Evolutionary conservation across 2,888 invertebrate genomes (phyloP).

Genomic region (Drosophila planitibia): DNA sequence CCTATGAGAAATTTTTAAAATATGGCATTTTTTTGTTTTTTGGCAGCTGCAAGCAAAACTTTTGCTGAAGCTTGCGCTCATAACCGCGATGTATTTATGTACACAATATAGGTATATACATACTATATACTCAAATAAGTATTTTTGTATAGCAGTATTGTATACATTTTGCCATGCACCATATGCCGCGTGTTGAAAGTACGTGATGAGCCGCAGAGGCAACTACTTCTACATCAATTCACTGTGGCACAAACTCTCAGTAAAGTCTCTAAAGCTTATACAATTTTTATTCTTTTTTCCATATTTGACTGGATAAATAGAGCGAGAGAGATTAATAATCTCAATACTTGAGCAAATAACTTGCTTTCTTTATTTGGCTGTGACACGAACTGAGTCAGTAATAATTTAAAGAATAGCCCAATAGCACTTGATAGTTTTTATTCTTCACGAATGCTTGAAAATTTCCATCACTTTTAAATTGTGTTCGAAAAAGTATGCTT

Average conservation of each 20-base stretch:
- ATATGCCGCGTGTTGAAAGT: constrained; percentile 63
- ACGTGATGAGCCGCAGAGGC: constrained; percentile 59
- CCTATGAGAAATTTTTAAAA: constrained; percentile 63
- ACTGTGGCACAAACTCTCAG: neutral
- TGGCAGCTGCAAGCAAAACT: constrained; percentile 59
- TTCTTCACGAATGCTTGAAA: neutral
- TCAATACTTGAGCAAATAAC: neutral
- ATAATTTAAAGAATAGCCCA: neutral
- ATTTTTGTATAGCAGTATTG: constrained; percentile 46
- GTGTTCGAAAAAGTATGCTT: neutral
- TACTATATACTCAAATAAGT: constrained; percentile 16
- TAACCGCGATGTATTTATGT: constrained; percentile 52
- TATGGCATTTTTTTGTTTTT: constrained; percentile 39
- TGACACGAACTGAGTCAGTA: neutral
- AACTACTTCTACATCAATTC: neutral
- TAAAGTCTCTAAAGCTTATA: neutral
- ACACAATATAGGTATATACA: constrained; percentile 27
- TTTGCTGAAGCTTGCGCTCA: constrained; percentile 54
- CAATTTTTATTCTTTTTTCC: neutral
- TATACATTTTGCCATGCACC: constrained; percentile 66
- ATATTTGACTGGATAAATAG: neutral
- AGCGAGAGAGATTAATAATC: neutral
- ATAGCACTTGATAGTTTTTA: neutral
- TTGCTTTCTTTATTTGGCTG: neutral
- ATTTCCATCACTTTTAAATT: neutral